Base-by-base conservation (phyloP, 1,140 invertebrate species). In the Tenebrio molitor region DNA sequence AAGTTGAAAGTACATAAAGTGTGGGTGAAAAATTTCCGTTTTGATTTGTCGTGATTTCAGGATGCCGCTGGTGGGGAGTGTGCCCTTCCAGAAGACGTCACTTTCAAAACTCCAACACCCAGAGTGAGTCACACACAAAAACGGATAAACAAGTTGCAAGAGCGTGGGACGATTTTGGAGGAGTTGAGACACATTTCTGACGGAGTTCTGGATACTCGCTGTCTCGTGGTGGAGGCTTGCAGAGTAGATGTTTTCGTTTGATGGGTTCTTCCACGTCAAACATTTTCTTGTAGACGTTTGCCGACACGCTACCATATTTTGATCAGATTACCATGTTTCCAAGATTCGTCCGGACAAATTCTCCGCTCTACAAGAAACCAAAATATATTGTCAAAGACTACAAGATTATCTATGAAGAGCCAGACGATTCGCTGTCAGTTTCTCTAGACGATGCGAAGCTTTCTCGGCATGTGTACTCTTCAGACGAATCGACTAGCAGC, bases 1-100 rank as follows among this genome's bases (percentile, higher is more conserved):
- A 74, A 69, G 41, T 17, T 74, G 53, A 68, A 39, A 14, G 67
- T 69, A 16, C 12, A 21, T 23, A 17, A 34, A 39, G 44, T 62
- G 23, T 70, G 29, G 4, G 29, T 33, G 4, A 5, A 33, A 10
- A 10, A 10, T 5, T 33, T 33, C 10, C 29, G 10, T n/a, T n/a
- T 33, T 33, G 29, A 10, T 33, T 33, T 33, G 29, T 8, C 25
- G 8, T 29, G 25, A 29, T 39, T 39, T 7, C 7, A 25, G 23
- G 15, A 25, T 8, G n/a, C 50, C 6, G n/a, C 21, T 12, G 50
- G 21, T n/a, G 21, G 50, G 4, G 23, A 33, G 15, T 33, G 50
- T 15, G 14, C 12, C 8, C 15, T 33, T 8, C 23, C 50, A 1
- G 23, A 58, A n/a, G 23, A 14, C 12, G 21, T n/a, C 1, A 14